Conservation (phyloP, 2,113 vertebrate species). For the Sturnira hondurensis region DNA sequence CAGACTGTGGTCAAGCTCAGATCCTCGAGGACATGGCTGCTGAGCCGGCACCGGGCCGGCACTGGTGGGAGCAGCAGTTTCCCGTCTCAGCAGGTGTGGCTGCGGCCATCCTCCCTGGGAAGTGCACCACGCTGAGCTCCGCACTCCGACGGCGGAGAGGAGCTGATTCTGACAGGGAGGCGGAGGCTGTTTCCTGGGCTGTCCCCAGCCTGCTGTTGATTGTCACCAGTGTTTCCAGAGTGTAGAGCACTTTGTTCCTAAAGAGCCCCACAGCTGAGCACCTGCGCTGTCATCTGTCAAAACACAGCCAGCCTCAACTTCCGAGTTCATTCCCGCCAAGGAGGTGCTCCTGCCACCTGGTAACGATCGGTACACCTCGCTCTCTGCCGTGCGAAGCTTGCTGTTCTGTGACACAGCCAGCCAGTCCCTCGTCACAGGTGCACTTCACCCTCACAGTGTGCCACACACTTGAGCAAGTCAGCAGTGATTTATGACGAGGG, state of each 20-base stretch:
- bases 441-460: fast-evolving
- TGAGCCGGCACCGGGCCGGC: not conserved
- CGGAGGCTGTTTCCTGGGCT: not conserved
- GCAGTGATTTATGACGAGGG: not conserved
- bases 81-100: not conserved
- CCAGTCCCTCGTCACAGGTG: not conserved
- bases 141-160: not conserved
- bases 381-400: not conserved
- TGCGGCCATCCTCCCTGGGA: not conserved
- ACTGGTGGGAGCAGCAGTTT: too few relatives aligned
- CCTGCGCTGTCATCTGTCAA: not conserved
- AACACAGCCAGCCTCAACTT: not conserved
- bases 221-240: not conserved
- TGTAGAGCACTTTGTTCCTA: not conserved
- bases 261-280: not conserved
- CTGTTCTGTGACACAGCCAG: fast-evolving
- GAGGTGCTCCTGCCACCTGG: fast-evolving
- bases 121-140: not conserved
- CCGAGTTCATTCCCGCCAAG: not conserved
- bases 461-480: not conserved
- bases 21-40: not conserved
- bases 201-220: not conserved
- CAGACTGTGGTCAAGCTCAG: not conserved
- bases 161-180: too few relatives aligned
- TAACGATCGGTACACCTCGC: not conserved